phyloP scores from a whole-genome alignment of 2,797 vertebrate genomes.

The Syncerus caffer region DNA sequence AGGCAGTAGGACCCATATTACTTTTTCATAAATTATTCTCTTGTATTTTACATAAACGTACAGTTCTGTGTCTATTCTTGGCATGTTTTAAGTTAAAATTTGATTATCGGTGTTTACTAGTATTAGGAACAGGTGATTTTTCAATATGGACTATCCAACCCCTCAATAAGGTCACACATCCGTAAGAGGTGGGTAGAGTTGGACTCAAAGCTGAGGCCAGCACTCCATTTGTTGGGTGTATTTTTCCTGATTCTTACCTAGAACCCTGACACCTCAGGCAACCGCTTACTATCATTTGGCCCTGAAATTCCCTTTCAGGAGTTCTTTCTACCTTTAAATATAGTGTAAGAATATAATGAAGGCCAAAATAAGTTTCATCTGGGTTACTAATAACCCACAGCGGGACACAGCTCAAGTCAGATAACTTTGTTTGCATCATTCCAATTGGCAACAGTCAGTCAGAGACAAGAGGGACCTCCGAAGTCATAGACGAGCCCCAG shows the following conservation, averaged over 20 bases:
- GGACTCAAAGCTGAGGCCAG: background rate
- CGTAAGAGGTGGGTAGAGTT: background rate
- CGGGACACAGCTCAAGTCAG: background rate
- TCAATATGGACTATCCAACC: background rate
- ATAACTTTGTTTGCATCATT: background rate
- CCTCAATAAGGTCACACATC: background rate
- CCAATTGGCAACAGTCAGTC: background rate
- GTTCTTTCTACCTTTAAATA: background rate
- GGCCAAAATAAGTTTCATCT: constrained; percentile 6
- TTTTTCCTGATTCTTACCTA: background rate
- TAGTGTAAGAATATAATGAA: background rate
- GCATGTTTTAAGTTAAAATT: constrained; percentile 9
- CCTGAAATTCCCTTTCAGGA: background rate
- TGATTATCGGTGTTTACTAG: background rate
- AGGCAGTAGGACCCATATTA: background rate
- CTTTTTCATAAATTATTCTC: constrained; percentile 3
- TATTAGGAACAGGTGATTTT: background rate
- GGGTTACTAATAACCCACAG: background rate
- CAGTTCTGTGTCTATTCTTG: background rate
- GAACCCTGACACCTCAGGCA: background rate
- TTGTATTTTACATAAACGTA: background rate
- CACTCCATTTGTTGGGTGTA: background rate
- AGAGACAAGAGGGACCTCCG: background rate
- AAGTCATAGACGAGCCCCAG: background rate
- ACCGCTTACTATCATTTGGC: background rate